A percentile compares a stretch with the other conserved stretches of the same genome.
Evolutionary conservation across 2,888 invertebrate genomes (phyloP).

Genomic region (Drosophila aldrichi): DNA sequence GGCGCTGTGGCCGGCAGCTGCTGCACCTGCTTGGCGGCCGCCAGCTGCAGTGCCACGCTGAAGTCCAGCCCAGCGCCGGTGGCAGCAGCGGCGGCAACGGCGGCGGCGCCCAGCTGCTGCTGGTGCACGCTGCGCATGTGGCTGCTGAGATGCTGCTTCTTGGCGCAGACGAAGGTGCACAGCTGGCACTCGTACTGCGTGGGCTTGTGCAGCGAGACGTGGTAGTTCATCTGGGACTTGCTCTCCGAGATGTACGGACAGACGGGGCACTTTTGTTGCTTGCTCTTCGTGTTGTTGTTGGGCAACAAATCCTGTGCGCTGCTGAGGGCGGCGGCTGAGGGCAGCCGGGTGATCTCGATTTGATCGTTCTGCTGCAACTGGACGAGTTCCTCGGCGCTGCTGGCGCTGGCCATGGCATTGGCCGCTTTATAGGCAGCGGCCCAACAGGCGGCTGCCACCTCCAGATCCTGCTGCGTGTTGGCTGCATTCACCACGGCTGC

Average conservation of each 20-base stretch:
- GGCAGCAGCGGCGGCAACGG: slow-evolving; percentile 26
- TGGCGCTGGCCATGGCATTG: slow-evolving; percentile 52
- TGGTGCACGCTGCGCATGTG: slow-evolving; percentile 89
- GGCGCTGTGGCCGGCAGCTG: slow-evolving; percentile 79
- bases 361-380: slow-evolving; percentile 83
- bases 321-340: slow-evolving; percentile 35
- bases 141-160: slow-evolving; percentile 92
- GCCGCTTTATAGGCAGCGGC: slow-evolving; percentile 79
- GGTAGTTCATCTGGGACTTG: slow-evolving; percentile 94
- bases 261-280: slow-evolving; percentile 91
- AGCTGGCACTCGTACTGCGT: slow-evolving; percentile 89
- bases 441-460: slow-evolving; percentile 79
- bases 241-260: slow-evolving; percentile 95
- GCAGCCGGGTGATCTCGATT: slow-evolving; percentile 83
- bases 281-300: slow-evolving; percentile 83
- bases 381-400: slow-evolving; percentile 73
- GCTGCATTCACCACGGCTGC: slow-evolving; percentile 77
- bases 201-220: slow-evolving; percentile 92
- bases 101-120: slow-evolving; percentile 48
- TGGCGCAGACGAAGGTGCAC: slow-evolving; percentile 93
- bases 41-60: slow-evolving; percentile 75
- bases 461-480: slow-evolving; percentile 77
- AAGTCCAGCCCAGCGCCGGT: slow-evolving; percentile 63
- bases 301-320: background rate
- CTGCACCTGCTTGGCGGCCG: slow-evolving; percentile 73